A percentile compares a stretch with the other conserved stretches of the same genome.
These are phyloP conservation scores for Rhopilema esculentum DNA, from an alignment of 30 jellyfish, hydroid and myxozoan species.

Conservation along the genomic window DNA sequence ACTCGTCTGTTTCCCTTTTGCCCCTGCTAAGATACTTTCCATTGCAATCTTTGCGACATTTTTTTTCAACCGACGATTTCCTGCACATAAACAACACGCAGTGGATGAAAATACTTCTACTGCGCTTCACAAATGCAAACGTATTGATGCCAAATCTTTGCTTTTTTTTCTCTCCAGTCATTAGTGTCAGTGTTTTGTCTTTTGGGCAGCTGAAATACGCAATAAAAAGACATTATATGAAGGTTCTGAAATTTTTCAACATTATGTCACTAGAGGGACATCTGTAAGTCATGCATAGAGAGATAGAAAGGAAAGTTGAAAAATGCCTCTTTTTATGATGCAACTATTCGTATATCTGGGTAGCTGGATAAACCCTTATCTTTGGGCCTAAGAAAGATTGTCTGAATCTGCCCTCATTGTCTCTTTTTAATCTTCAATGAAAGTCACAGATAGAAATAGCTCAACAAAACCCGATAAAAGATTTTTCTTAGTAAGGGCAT, in stretches of 20 bases:
- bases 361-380: no score
- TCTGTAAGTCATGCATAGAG: background rate
- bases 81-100: conserved; percentile 50
- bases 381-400: no score
- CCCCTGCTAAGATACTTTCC: conserved; percentile 45
- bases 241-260: background rate
- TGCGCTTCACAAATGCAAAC: conserved; percentile 32
- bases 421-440: no score
- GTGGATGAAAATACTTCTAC: conserved; percentile 41
- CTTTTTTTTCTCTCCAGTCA: background rate
- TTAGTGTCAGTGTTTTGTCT: conserved; percentile 44
- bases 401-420: no score
- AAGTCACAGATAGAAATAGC: no score
- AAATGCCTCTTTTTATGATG: no score
- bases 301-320: background rate
- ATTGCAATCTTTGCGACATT: conserved; percentile 40
- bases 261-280: background rate
- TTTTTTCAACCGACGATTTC: conserved; percentile 41
- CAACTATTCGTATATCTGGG: no score
- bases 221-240: no score
- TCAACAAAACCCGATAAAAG: no score
- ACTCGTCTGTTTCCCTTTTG: conserved; percentile 29
- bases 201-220: conserved; percentile 30
- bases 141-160: conserved; percentile 39
- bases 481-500: no score